These are phyloP conservation scores for Micronycteris hirsuta DNA, from an alignment of 2,113 vertebrate genomes.

Conservation along the genomic window DNA sequence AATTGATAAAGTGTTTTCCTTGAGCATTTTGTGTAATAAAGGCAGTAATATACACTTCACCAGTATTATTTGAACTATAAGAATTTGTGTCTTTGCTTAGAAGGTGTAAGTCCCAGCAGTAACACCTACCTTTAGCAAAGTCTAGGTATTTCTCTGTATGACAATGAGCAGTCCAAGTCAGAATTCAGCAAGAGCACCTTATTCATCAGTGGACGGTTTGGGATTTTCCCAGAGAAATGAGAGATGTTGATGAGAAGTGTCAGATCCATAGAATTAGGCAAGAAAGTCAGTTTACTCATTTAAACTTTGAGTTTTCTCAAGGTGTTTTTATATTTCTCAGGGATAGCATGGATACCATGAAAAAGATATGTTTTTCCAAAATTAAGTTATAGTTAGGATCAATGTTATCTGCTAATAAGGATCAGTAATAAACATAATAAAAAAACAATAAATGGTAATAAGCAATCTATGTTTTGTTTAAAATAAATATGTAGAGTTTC, in stretches of 20 bases:
- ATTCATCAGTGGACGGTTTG: not conserved
- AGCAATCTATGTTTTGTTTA: not conserved
- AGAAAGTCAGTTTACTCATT: not conserved
- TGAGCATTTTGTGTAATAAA: conserved; percentile 44
- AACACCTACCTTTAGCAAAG: not conserved
- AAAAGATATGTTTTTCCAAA: not conserved
- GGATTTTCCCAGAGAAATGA: not conserved
- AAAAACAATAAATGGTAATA: not conserved
- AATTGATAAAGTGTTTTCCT: conserved; percentile 49
- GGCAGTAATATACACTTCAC: not conserved
- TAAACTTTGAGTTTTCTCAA: not conserved
- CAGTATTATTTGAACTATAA: conserved; percentile 29
- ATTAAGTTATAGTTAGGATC: not conserved
- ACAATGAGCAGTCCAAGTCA: not conserved
- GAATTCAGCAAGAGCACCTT: not conserved
- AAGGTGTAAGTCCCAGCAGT: not conserved
- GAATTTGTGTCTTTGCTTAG: conserved; percentile 16
- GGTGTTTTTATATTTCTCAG: not conserved
- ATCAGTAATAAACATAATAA: not conserved
- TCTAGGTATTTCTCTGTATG: not conserved
- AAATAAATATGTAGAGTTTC: not conserved
- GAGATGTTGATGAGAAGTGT: not conserved
- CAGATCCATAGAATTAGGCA: conserved; percentile 1
- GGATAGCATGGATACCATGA: not conserved
- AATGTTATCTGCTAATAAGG: not conserved